Evolutionary conservation across 2,888 invertebrate species (phyloP).

Genomic region (Smittia aterrima): DNA sequence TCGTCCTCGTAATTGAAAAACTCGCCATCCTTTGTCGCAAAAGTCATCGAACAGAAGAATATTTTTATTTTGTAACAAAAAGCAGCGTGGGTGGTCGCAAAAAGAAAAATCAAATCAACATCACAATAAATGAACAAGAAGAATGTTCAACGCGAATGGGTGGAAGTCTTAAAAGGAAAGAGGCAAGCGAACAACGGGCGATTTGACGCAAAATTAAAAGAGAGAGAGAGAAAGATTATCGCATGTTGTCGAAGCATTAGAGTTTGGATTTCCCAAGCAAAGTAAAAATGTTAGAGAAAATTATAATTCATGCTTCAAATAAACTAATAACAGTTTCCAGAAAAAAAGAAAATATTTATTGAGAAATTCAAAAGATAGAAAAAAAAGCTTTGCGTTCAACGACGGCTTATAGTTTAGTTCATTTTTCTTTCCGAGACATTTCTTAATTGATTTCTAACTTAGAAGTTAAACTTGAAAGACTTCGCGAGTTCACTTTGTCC

Average conservation of each 20-base stretch:
- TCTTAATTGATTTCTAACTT: not conserved
- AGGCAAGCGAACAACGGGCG: not conserved
- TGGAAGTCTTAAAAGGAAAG: not conserved
- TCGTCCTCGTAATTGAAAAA: constrained; percentile 51
- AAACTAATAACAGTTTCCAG: constrained; percentile 8
- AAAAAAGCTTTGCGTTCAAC: not conserved
- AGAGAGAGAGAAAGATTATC: not conserved
- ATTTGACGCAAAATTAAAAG: not conserved
- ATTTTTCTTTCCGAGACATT: not conserved
- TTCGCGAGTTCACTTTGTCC: not conserved
- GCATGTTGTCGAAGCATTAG: constrained; percentile 7
- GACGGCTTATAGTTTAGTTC: not conserved
- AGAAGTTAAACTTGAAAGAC: not conserved
- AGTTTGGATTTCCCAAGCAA: not conserved
- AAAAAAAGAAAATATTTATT: constrained; percentile 2
- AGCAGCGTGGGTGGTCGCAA: not conserved
- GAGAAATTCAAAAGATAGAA: not conserved
- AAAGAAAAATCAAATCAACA: constrained; percentile 2
- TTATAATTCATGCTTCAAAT: constrained; percentile 25
- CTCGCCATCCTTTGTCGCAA: constrained; percentile 43
- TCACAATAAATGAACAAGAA: not conserved
- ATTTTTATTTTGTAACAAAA: not conserved
- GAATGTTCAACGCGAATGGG: not conserved
- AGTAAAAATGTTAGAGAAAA: constrained; percentile 14
- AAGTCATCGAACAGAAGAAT: not conserved